Base-by-base conservation (phyloP, 2,113 vertebrate species). In the Apistogramma diplotaenia region DNA sequence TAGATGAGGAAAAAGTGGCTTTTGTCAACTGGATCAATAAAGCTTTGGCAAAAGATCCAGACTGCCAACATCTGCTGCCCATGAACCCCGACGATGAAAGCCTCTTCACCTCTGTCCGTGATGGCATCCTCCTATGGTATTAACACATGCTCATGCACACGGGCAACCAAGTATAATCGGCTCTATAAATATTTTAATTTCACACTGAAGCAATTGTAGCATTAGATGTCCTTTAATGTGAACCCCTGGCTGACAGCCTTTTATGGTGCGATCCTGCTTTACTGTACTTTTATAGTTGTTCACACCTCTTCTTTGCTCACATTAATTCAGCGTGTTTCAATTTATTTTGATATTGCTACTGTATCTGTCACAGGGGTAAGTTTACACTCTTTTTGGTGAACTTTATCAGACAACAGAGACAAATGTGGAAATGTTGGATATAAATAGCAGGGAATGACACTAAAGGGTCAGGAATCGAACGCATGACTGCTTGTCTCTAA, bases 1-100 rank as follows among this genome's bases (percentile, higher is more conserved):
- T 82, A 99, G 98, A 99, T 95, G 98, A 99, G 93, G 98, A 99
- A 89, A 99, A 98, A 85, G 97, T 99, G 89, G 98, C 98, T 23
- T 99, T 99, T 93, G 97, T 97, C 62, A 98, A 98, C 91, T 99
- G 98, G 98, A 96, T 99, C 93, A 99, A 99, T 95, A 99, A 98
- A 93, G 94, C 97, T 86, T 93, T 99, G 79, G 95, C 94, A 43
- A 95, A 97, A 76, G 98, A 99, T 89, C 92, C 96, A 33, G 97
- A 99, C 93, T 99, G 97, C 85, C 91, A 92, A 62, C 97, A 99
- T 85, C 94, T 99, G 25, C 89, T 99, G 31, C 98, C 98, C 55
- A 98, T 99, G 96, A 92, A 98, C 84, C 97, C 98, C 0, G 88
- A 87, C 2, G 94, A 96, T 25, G 93, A 93, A 40, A 98, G 95